Base-by-base conservation (phyloP, 2,797 vertebrate genomes). In the Hyperoplus immaculatus region DNA sequence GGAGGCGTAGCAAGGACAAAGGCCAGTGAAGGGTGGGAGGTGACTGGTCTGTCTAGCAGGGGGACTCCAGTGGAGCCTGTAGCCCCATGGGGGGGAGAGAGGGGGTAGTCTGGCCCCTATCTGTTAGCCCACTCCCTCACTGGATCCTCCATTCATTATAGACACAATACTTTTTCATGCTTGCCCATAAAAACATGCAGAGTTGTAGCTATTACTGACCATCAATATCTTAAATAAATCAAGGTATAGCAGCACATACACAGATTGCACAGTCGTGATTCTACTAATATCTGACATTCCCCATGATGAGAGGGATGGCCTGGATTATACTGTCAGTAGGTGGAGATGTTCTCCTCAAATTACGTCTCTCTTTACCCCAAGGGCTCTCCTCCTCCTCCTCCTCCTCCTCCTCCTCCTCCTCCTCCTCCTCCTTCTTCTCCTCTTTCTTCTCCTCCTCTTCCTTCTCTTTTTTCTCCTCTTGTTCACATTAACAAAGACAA, bases 1-100 rank as follows among this genome's bases (percentile, higher is more conserved):
- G 60, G 65, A 82, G 81, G 66, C 66, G 72, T 56, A 74, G 55
- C 72, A 53, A 82, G 80, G 89, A 93, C 92, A 93, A 93, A 90
- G 87, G 77, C 61, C 81, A 70, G 70, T 75, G 78, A 69, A 57
- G 64, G 60, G 75, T 82, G 58, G 72, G 82, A 81, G 83, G 76
- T 78, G 78, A 82, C 71, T 75, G 73, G 72, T 79, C 80, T 78
- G 72, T 83, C 71, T 83, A 50, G 59, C 62, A 21, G 70, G 36
- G 77, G 74, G 36, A 50, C 51, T 75, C 18, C 54, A 54, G 55
- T 51, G 56, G 64, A 77, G 81, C 53, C 66, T 58, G 15, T 43
- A 63, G 71, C 84, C 85, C 81, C 79, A 45, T 56, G 89, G 70
- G 81, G 78, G 87, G 66, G 13, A 39, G 10, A 4, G n/a, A n/a